Percentiles rank a stretch among this genome's conserved stretches.
Conservation (phyloP, 2,113 vertebrate genomes). For the Vidua chalybeata region DNA sequence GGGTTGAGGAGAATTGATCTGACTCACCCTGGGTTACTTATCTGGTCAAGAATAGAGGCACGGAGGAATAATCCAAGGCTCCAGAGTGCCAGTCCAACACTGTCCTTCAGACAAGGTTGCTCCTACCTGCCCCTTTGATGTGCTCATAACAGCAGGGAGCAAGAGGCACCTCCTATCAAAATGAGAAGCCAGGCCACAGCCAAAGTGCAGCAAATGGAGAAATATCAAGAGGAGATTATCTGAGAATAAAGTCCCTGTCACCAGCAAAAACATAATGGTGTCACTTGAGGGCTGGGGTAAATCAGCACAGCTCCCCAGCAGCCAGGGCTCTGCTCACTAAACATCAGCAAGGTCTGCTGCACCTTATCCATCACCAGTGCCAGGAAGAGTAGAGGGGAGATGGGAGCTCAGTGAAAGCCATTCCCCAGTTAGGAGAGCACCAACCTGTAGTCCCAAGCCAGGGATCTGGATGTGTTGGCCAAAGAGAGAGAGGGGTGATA, state of each 20-base stretch:
- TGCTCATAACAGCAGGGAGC: neutral
- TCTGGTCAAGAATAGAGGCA: constrained; percentile 45
- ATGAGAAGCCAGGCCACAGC: neutral
- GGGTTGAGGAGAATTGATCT: constrained; percentile 9
- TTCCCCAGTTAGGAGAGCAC: neutral
- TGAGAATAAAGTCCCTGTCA: neutral
- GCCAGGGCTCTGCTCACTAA: neutral
- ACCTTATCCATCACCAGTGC: neutral
- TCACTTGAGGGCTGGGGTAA: neutral
- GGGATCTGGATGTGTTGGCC: neutral
- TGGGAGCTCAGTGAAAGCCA: neutral
- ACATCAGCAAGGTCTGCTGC: neutral
- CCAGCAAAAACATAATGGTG: neutral
- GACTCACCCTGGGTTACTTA: constrained; percentile 35
- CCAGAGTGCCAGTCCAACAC: neutral
- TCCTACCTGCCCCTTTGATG: neutral
- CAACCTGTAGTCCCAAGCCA: neutral
- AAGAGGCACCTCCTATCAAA: constrained; percentile 1
- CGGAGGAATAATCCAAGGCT: constrained; percentile 9
- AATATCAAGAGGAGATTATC: neutral
- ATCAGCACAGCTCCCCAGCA: neutral
- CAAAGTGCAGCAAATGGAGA: neutral
- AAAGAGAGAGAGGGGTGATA: neutral
- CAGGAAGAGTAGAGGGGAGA: neutral
- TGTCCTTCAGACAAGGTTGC: constrained; percentile 2